These are phyloP conservation scores for Cinara cedri DNA, from an alignment of 2,888 invertebrate species.

Conservation along the genomic window DNA sequence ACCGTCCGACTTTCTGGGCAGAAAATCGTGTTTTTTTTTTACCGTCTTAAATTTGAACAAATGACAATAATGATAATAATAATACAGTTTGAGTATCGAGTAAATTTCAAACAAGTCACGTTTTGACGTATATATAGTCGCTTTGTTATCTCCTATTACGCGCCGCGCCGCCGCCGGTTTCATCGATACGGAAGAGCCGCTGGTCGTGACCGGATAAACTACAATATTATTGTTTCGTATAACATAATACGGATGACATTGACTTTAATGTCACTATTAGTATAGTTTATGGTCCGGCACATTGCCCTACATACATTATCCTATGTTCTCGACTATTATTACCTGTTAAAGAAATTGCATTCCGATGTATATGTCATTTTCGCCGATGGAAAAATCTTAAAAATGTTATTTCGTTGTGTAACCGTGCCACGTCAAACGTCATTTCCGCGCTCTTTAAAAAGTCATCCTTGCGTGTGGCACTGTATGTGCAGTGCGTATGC, in stretches of 20 bases:
- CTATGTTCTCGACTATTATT: background rate
- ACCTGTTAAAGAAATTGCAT: conserved; percentile 8
- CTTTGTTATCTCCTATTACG: conserved; percentile 8
- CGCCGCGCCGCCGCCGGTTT: background rate
- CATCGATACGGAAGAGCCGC: conserved; percentile 24
- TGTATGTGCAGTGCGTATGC: background rate
- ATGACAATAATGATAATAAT: no score
- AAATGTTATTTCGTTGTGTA: conserved; percentile 4
- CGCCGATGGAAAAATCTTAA: conserved; percentile 8
- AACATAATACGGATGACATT: background rate
- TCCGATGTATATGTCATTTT: conserved; percentile 19
- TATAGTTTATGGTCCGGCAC: conserved; percentile 2
- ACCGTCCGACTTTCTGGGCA: no score
- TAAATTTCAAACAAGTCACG: conserved; percentile 14
- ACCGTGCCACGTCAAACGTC: background rate
- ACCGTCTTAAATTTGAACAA: no score
- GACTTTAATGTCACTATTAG: conserved; percentile 39
- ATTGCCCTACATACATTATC: conserved; percentile 14
- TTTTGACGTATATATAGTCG: background rate
- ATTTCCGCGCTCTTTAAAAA: conserved; percentile 40
- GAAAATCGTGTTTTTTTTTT: no score
- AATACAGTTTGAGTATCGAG: background rate
- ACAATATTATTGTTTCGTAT: conserved; percentile 20
- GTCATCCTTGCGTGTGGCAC: conserved; percentile 6
- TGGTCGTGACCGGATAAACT: conserved; percentile 17